Conservation (phyloP, 2,888 invertebrate genomes). For the Clistopyga incitator region DNA sequence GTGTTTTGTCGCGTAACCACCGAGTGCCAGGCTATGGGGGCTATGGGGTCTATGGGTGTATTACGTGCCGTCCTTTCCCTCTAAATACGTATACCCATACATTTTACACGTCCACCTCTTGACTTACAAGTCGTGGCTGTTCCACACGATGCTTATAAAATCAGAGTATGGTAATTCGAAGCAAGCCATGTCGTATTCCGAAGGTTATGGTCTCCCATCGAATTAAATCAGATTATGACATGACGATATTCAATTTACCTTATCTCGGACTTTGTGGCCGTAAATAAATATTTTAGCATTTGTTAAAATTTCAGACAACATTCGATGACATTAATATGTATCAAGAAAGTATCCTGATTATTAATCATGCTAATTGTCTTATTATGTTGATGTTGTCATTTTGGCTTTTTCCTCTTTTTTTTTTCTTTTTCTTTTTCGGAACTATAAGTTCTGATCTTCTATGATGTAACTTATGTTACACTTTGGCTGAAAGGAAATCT, state of each 20-base stretch:
- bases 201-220: constrained; percentile 42
- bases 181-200: constrained; percentile 25
- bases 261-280: not conserved
- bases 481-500: not conserved
- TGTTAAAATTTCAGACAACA: too few species aligned
- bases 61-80: constrained; percentile 52
- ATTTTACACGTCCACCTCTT: constrained; percentile 9
- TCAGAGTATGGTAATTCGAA: constrained; percentile 31
- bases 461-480: not conserved
- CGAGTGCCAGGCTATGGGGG: constrained; percentile 30
- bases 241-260: constrained; percentile 37
- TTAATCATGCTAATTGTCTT: too few species aligned
- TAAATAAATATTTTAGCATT: too few species aligned
- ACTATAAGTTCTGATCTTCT: not conserved
- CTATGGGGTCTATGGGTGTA: too few species aligned
- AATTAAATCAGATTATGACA: constrained; percentile 31
- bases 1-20: constrained; percentile 58
- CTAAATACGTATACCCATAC: constrained; percentile 42
- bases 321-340: too few species aligned
- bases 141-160: constrained; percentile 50
- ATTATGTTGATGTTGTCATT: too few species aligned
- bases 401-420: too few species aligned
- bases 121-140: constrained; percentile 29
- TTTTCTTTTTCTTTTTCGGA: too few species aligned
- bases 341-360: too few species aligned